Base-by-base conservation (phyloP, 2,888 invertebrate species). In the Nasonovia ribisnigri region DNA sequence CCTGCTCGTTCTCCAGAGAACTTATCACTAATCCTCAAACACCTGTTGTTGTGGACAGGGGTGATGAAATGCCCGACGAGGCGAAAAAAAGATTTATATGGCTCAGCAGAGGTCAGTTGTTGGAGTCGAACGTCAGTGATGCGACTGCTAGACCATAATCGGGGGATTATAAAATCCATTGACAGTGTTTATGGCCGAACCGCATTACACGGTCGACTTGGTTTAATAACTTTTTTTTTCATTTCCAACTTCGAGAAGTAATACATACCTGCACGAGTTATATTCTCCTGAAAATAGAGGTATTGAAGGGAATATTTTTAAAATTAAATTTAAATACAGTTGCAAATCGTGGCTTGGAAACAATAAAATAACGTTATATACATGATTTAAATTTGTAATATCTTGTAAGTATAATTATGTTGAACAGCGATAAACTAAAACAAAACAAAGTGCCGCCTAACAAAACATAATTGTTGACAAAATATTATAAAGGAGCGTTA, bases 151-250 rank as follows among this genome's bases (percentile, higher is more conserved):
- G 43, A 86, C 84, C 84, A 43, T 57, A 91, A 91, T 91, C n/a
- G 91, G 54, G 10, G 10, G 43, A 43, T 43, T 42, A 54, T 84
- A 57, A 84, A 91, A 86, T 86, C 84, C 84, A 84, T 54, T n/a
- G 91, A 86, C 57, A 86, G 84, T 84, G 91, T 91, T 46, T 46
- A 86, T 43, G 57, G 43, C 54, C 43, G 43, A 20, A 43, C 57
- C 88, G n/a, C 24, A 67, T 51, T 51, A 88, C 54, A 51, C 92
- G 84, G 92, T 88, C 36, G 92, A 92, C 88, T 92, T 92, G 88
- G 77, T 92, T 67, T 88, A 92, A 92, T 92, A 88, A 84, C 84
- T 84, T 92, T 36, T 51, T 88, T 86, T 88, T 86, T 89, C 84
- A 92, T 89, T 89, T 84, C 43, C 26, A 24, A 84, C 42, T 29